Percentiles rank a stretch among this genome's conserved stretches.
Evolutionary conservation across 1,140 invertebrate genomes (phyloP).

Genomic region (Diachasma alloeum): DNA sequence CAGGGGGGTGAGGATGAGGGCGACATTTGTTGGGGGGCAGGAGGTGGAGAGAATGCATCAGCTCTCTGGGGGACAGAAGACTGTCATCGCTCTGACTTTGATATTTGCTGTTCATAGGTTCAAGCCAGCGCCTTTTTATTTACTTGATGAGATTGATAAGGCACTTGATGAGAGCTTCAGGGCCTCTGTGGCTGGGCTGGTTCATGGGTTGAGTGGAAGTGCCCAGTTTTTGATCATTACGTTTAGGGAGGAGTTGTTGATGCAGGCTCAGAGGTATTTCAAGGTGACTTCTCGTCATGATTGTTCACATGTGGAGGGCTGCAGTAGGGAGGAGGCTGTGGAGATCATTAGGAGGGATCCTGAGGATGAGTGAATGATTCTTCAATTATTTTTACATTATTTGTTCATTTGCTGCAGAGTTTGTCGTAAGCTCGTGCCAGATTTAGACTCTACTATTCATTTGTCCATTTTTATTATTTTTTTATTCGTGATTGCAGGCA

Average conservation of each 20-base stretch:
- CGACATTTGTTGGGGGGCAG: conserved; percentile 87
- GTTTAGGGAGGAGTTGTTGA: conserved; percentile 68
- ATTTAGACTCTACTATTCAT: too few relatives aligned
- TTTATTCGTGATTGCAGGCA: too few relatives aligned
- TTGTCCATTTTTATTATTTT: neutral
- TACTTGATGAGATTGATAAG: conserved; percentile 99
- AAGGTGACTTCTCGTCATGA: neutral
- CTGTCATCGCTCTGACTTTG: conserved; percentile 94
- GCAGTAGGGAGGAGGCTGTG: neutral
- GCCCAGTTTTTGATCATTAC: conserved; percentile 99
- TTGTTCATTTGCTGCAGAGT: too few relatives aligned
- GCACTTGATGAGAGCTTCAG: conserved; percentile 96
- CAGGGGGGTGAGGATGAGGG: conserved; percentile 80
- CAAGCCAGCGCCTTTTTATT: conserved; percentile 98
- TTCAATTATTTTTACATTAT: too few relatives aligned
- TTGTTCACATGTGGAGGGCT: neutral
- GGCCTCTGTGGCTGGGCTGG: conserved; percentile 98
- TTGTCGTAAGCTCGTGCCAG: too few relatives aligned
- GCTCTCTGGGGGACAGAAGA: conserved; percentile 98
- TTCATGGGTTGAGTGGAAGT: conserved; percentile 92
- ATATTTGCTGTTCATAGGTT: conserved; percentile 99
- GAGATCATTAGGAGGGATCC: neutral
- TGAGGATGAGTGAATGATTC: neutral
- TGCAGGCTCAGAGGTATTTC: neutral
- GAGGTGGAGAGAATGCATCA: conserved; percentile 99